Evolutionary conservation across 2,113 vertebrate species (phyloP), one percentile per base, ranked within the genome.

Genomic region (Motacilla alba): DNA sequence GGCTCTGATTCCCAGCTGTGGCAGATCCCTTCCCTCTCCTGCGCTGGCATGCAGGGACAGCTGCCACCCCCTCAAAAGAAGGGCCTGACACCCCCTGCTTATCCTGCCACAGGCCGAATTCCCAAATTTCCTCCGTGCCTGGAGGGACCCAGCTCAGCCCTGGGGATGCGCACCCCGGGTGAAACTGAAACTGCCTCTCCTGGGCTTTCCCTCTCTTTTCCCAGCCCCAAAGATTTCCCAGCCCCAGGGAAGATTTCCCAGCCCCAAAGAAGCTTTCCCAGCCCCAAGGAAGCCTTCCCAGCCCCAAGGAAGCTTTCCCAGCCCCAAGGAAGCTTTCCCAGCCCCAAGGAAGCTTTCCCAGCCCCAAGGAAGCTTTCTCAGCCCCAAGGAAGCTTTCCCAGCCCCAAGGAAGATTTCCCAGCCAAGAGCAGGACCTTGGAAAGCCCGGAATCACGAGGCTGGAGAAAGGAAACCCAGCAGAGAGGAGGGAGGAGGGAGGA

Each of bases 71-170:
- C 20, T 1, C 1, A 3, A 35, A 41, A 23, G 14, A 27, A 53
- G 15, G 5, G 39, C n/a, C 75, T 14, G 50, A 8, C 55, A 22
- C 30, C n/a, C 14, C 12, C 41, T 11, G 6, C 6, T 92, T 14
- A 4, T 28, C 50, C 73, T 5, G 7, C 47, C 1, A 3, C n/a
- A n/a, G 15, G 28, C 21, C 5, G 0, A 28, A 43, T n/a, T 20
- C 75, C 70, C 28, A 3, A n/a, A 44, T 73, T 39, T 23, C 26
- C 64, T 10, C 39, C 0, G 3, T 11, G 24, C 76, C 35, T 3
- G 5, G 33, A 50, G 20, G 60, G 28, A 23, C 7, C 53, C 1
- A 0, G 49, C 31, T n/a, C 60, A 10, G 59, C 67, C 70, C 27
- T 22, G 0, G 60, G 31, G 33, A 52, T 21, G n/a, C 50, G 35